Conservation (phyloP, 2,888 invertebrate genomes). For the Orthosia cruda region DNA sequence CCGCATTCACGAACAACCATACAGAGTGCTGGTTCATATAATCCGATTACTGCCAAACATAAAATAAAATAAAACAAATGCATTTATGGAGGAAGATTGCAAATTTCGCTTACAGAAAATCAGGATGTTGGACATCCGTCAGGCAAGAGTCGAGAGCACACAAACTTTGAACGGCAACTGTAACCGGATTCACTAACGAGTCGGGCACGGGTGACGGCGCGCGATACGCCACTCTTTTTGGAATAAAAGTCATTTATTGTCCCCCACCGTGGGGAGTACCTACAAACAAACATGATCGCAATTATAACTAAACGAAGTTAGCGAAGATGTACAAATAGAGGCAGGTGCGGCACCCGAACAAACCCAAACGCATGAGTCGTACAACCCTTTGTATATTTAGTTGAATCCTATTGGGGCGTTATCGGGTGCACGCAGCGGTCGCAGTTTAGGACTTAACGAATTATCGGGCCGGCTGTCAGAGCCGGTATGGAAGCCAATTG, state of each 20-base stretch:
- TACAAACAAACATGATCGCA: constrained; percentile 41
- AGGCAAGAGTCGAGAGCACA: constrained; percentile 81
- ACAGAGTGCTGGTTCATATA: constrained; percentile 14
- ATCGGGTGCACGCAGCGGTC: constrained; percentile 87
- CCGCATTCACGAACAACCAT: constrained; percentile 23
- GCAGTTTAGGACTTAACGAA: constrained; percentile 89
- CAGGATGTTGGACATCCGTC: constrained; percentile 82
- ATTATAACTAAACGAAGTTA: constrained; percentile 39
- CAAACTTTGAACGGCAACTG: constrained; percentile 85
- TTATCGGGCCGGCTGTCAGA: constrained; percentile 86
- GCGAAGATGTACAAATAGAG: constrained; percentile 32
- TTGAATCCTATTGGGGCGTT: constrained; percentile 84
- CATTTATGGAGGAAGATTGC: constrained; percentile 64
- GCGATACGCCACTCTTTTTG: constrained; percentile 59
- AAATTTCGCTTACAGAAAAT: constrained; percentile 73
- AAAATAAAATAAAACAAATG: constrained; percentile 60
- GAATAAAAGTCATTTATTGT: constrained; percentile 69
- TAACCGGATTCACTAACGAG: constrained; percentile 90
- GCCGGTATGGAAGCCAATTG: constrained; percentile 86
- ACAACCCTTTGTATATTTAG: constrained; percentile 79
- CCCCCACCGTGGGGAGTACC: constrained; percentile 27
- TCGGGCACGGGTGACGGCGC: constrained; percentile 77
- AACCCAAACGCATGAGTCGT: constrained; percentile 59
- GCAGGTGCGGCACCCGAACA: constrained; percentile 30
- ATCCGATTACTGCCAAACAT: constrained; percentile 12